Evolutionary conservation across 2,113 vertebrate genomes (phyloP).

Genomic region (Chloropsis cyanopogon): DNA sequence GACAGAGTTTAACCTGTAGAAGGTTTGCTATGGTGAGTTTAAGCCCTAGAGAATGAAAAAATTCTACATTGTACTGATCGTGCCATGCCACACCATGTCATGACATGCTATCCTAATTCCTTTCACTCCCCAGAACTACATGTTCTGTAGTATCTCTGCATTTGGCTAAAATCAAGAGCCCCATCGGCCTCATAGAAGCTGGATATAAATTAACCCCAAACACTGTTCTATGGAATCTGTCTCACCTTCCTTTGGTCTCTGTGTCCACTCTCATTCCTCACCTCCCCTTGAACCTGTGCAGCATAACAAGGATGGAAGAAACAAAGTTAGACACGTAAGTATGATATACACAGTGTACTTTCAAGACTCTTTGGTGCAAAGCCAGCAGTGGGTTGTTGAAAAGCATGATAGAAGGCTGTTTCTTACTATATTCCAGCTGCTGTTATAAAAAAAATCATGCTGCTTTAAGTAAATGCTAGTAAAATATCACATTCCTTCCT

Average conservation of each 20-base stretch:
- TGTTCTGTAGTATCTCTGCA: background rate
- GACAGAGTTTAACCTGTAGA: background rate
- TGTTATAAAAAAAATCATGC: background rate
- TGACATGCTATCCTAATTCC: background rate
- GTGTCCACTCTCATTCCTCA: background rate
- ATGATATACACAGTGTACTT: background rate
- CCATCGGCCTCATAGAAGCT: background rate
- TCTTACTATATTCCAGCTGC: constrained; percentile 16
- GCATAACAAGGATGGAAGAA: background rate
- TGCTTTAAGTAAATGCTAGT: constrained; percentile 15
- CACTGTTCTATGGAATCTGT: background rate
- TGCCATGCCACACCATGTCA: accelerated
- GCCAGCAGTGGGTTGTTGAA: background rate
- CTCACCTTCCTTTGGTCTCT: background rate
- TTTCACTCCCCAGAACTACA: background rate
- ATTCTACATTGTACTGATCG: background rate
- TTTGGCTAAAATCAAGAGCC: background rate
- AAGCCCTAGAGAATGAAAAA: background rate
- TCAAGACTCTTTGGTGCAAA: background rate
- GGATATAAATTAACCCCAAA: background rate
- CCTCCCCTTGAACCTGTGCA: background rate
- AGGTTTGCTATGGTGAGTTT: background rate
- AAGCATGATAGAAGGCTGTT: constrained; percentile 1
- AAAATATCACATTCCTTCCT: constrained; percentile 45
- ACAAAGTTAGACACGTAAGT: background rate